Evolutionary conservation across 2,797 vertebrate genomes (phyloP), one percentile per base, ranked within the genome.

Genomic region (Chrysocyon brachyurus): DNA sequence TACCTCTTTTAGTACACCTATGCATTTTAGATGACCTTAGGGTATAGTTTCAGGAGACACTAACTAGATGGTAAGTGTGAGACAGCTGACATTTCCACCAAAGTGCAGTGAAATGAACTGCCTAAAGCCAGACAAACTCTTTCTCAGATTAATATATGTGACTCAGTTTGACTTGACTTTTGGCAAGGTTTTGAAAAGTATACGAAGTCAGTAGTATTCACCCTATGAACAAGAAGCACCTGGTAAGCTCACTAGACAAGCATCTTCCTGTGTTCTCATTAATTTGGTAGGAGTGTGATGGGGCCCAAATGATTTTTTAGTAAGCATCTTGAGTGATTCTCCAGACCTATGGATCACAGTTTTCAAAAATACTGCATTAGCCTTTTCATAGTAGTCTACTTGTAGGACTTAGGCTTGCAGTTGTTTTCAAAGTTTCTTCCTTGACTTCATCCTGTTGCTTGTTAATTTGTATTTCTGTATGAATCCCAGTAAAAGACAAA

Each of bases 381-480:
- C 17, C 40, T 87, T 84, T 91, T 70, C 5, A 28, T 86, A 46
- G 52, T 81, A 49, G 31, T 87, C 59, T 87, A 12, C 26, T n/a
- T 72, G 9, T 87, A 1, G n/a, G n/a, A 63, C 46, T 73, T 86
- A 57, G 33, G 12, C 26, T 1, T 73, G 5, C 49, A 31, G 81
- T n/a, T 89, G 31, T 88, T 86, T 72, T 73, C 36, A 40, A 6
- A 57, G 36, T 56, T 28, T 52, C 75, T 78, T 73, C 11, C 26
- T 93, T 87, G 68, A 15, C 26, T 86, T 57, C 7, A 15, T 75
- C 66, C 82, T 77, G 59, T 11, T 21, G 12, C 15, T 31, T 0
- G 8, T 92, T 90, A 59, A 61, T 78, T 97, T 93, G 49, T 66
- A 57, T 57, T 61, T 91, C 31, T 91, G 3, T 52, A 15, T 70